Conservation (phyloP, 2,888 invertebrate genomes). For the Ganaspis brasiliensis region DNA sequence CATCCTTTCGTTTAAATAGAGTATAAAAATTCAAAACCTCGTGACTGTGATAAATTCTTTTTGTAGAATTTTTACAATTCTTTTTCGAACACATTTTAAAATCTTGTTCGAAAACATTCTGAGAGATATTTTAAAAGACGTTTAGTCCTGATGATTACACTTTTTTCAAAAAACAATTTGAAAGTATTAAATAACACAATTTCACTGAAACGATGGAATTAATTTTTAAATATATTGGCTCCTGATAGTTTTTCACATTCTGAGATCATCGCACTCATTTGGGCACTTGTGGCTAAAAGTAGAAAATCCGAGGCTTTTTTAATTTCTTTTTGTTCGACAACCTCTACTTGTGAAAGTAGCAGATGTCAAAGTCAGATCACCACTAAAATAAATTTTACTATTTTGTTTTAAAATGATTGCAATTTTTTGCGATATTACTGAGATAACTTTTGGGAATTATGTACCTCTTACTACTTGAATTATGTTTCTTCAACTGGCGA, state of each 20-base stretch:
- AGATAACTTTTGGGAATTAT: neutral
- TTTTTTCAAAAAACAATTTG: no score
- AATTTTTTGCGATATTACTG: neutral
- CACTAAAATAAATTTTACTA: no score
- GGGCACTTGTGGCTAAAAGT: constrained; percentile 48
- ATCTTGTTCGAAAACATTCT: no score
- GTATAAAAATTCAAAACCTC: no score
- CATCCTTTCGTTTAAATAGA: neutral
- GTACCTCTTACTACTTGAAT: constrained; percentile 19
- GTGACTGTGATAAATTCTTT: no score
- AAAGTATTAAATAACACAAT: no score
- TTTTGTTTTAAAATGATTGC: no score
- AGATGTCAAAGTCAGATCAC: constrained; percentile 50
- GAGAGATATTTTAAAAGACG: no score
- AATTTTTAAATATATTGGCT: neutral
- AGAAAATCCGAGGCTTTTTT: constrained; percentile 31
- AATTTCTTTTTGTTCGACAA: constrained; percentile 5
- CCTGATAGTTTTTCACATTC: constrained; percentile 16
- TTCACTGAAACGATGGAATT: no score
- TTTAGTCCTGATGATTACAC: no score
- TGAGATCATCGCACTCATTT: constrained; percentile 53
- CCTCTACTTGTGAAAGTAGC: neutral
- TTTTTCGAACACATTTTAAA: no score
- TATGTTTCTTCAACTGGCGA: constrained; percentile 18
- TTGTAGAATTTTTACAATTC: no score